Evolutionary conservation across 2,797 vertebrate species (phyloP).

Genomic region (Aplochiton taeniatus): DNA sequence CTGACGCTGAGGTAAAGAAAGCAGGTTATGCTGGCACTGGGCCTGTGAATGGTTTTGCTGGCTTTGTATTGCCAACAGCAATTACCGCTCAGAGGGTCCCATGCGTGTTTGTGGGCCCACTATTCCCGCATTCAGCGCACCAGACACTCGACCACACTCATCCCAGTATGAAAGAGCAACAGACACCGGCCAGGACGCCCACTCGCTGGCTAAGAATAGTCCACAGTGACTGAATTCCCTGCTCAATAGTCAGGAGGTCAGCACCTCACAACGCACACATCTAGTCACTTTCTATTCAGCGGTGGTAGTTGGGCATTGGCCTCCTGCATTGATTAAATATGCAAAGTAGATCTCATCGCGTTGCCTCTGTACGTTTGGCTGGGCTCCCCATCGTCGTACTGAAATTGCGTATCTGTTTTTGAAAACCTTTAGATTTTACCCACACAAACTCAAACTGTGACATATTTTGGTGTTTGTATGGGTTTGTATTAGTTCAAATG

Average conservation of each 20-base stretch:
- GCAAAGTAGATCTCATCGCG: too few relatives aligned
- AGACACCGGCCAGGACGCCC: slow-evolving; percentile 53
- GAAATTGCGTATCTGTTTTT: too few relatives aligned
- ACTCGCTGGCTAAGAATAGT: slow-evolving; percentile 54
- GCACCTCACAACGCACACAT: not conserved
- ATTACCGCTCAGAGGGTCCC: slow-evolving; percentile 21
- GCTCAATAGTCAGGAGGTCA: slow-evolving; percentile 26
- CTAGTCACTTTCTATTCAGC: too few relatives aligned
- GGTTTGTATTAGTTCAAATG: too few relatives aligned
- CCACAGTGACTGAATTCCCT: slow-evolving; percentile 20
- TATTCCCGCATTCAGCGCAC: not conserved
- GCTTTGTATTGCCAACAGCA: slow-evolving; percentile 18
- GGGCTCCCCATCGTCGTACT: too few relatives aligned
- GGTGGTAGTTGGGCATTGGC: too few relatives aligned
- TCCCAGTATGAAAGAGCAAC: slow-evolving; percentile 44
- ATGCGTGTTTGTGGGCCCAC: slow-evolving; percentile 5
- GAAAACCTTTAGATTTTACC: too few relatives aligned
- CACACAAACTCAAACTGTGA: too few relatives aligned
- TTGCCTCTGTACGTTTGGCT: too few relatives aligned
- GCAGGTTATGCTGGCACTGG: slow-evolving; percentile 17
- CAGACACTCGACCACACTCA: slow-evolving; percentile 27
- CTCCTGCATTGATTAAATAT: too few relatives aligned
- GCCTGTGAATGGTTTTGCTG: slow-evolving; percentile 20
- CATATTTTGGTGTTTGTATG: not conserved
- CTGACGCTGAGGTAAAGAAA: slow-evolving; percentile 23